Conservation (phyloP, 2,888 invertebrate genomes). For the Drosophila ezoana region DNA sequence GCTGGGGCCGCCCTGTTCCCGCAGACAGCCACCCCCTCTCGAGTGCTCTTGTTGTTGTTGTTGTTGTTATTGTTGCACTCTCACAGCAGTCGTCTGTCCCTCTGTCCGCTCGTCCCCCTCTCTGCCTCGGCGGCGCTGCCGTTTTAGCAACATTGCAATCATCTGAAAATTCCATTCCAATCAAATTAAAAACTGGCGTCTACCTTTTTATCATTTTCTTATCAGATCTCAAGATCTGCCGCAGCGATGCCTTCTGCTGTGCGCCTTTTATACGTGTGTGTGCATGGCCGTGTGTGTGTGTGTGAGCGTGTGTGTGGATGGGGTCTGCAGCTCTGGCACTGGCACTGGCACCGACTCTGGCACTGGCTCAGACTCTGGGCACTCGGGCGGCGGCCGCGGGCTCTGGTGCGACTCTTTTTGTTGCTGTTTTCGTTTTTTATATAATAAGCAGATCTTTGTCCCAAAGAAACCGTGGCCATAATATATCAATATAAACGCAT, state of each 20-base stretch:
- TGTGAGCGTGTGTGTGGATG: slow-evolving; percentile 52
- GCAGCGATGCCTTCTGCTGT: slow-evolving; percentile 81
- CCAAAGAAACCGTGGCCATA: slow-evolving; percentile 84
- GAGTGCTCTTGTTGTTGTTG: slow-evolving; percentile 29
- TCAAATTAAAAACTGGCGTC: slow-evolving; percentile 85
- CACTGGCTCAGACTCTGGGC: slow-evolving; percentile 44
- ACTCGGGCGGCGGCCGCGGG: slow-evolving; percentile 40
- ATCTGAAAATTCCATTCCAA: slow-evolving; percentile 84
- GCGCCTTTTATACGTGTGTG: slow-evolving; percentile 45
- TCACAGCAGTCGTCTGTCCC: slow-evolving; percentile 59
- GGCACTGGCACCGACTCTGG: slow-evolving; percentile 49
- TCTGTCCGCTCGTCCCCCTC: slow-evolving; percentile 9
- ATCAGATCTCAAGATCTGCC: slow-evolving; percentile 84
- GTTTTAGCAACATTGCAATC: slow-evolving; percentile 80
- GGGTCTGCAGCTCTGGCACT: slow-evolving; percentile 47
- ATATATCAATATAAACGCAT: slow-evolving; percentile 83
- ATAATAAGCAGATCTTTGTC: slow-evolving; percentile 85
- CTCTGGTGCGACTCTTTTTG: slow-evolving; percentile 64
- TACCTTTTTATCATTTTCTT: slow-evolving; percentile 85
- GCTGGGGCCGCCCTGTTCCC: slow-evolving; percentile 1
- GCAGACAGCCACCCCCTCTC: slow-evolving; percentile 30
- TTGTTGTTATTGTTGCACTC: slow-evolving; percentile 36
- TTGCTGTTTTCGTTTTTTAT: slow-evolving; percentile 70
- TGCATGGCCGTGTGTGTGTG: slow-evolving; percentile 15
- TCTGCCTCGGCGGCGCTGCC: slow-evolving; percentile 69